These are phyloP conservation scores for Passerculus sandwichensis DNA, from an alignment of 2,797 vertebrate species.

Conservation along the genomic window DNA sequence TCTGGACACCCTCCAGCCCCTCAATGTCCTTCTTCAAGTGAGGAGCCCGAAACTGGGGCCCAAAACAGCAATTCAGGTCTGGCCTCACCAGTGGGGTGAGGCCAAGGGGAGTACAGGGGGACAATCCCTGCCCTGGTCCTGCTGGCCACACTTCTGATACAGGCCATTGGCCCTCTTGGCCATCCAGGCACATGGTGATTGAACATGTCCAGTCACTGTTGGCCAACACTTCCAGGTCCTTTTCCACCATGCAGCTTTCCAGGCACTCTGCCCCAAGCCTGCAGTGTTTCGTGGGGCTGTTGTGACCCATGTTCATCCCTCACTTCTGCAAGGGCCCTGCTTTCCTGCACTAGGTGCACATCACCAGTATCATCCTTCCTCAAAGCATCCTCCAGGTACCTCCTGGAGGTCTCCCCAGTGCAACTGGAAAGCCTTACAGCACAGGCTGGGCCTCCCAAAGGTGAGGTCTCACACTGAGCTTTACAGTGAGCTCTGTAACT, in stretches of 20 bases:
- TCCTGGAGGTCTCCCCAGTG: not conserved
- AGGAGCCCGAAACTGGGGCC: not conserved
- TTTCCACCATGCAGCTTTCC: not conserved
- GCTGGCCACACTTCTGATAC: not conserved
- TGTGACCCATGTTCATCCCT: not conserved
- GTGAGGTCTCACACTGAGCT: not conserved
- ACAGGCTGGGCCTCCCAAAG: not conserved
- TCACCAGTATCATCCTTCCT: not conserved
- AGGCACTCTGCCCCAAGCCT: not conserved
- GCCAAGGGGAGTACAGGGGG: not conserved
- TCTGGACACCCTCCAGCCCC: not conserved
- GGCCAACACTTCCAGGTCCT: not conserved
- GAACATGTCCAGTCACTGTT: accelerated
- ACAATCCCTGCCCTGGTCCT: not conserved
- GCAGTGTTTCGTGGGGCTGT: not conserved
- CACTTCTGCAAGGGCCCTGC: accelerated
- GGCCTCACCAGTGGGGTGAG: not conserved
- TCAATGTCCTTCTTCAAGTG: not conserved
- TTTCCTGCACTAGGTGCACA: not conserved
- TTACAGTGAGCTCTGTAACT: not conserved
- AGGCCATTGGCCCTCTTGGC: not conserved
- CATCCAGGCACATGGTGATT: not conserved
- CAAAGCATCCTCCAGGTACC: not conserved
- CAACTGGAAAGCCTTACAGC: not conserved
- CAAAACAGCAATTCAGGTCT: not conserved